Conservation (phyloP, 2,113 vertebrate species). For the Hipposideros armiger region DNA sequence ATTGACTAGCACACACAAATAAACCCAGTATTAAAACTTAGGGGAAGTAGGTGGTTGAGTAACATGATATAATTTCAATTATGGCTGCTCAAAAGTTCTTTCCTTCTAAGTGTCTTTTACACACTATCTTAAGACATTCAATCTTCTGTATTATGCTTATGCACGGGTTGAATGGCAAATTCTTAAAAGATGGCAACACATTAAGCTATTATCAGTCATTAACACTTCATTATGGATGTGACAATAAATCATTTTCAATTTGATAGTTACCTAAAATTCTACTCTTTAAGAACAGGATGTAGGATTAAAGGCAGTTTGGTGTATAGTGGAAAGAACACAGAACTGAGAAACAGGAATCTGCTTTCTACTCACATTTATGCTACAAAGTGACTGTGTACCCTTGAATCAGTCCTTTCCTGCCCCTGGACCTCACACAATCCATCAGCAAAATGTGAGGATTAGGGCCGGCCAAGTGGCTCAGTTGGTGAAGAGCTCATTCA, state of each 20-base stretch:
- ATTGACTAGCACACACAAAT: not conserved
- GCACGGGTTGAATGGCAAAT: not conserved
- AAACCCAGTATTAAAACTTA: not conserved
- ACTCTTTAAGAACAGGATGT: not conserved
- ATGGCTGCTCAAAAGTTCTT: not conserved
- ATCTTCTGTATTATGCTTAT: constrained; percentile 13
- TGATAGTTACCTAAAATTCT: constrained; percentile 51
- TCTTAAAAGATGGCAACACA: constrained; percentile 37
- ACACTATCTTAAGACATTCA: constrained; percentile 42
- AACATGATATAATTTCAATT: not conserved
- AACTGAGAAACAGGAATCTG: not conserved
- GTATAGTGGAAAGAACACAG: not conserved
- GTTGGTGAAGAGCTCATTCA: no score
- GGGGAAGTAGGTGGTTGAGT: not conserved
- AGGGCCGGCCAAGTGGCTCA: no score
- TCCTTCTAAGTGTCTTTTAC: not conserved
- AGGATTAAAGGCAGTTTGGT: not conserved
- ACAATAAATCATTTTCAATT: constrained; percentile 61
- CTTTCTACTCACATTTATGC: not conserved
- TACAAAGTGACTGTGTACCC: not conserved
- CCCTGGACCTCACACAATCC: not conserved
- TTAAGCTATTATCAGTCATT: constrained; percentile 55
- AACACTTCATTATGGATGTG: constrained; percentile 32
- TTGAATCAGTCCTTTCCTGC: not conserved
- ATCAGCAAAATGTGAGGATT: not conserved